phyloP scores from a whole-genome alignment of 2,888 invertebrate species.

The Fragum whitleyi region DNA sequence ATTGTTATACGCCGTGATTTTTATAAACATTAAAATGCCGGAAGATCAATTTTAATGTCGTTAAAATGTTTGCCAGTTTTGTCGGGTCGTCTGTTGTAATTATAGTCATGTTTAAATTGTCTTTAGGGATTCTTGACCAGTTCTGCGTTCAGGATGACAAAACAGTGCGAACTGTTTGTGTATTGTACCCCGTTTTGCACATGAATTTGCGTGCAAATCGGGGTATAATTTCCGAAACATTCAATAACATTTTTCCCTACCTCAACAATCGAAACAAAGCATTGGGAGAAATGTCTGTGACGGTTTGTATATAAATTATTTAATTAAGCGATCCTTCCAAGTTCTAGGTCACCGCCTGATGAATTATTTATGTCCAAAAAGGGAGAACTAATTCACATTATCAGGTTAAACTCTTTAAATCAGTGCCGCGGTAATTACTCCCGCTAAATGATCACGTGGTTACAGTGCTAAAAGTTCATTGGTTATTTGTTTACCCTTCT shows the following conservation, averaged over 20 bases:
- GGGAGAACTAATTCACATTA: neutral
- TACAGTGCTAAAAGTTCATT: neutral
- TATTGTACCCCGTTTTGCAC: too few relatives aligned
- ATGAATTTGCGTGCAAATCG: too few relatives aligned
- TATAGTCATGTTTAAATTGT: too few relatives aligned
- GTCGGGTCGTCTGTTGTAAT: neutral
- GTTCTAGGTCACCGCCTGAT: neutral
- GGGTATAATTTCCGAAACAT: too few relatives aligned
- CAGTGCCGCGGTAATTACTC: neutral
- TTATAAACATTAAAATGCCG: neutral
- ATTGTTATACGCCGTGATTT: neutral
- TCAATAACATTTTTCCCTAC: too few relatives aligned
- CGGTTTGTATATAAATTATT: too few relatives aligned
- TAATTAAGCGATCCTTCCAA: too few relatives aligned
- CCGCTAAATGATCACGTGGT: neutral
- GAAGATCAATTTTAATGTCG: neutral
- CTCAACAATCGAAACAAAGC: too few relatives aligned
- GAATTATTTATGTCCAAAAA: neutral
- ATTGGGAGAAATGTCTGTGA: too few relatives aligned
- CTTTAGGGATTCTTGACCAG: too few relatives aligned
- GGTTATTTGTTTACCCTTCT: neutral
- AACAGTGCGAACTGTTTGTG: too few relatives aligned
- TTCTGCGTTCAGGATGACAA: too few relatives aligned
- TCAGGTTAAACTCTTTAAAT: slow-evolving; percentile 1
- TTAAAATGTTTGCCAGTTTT: neutral